Conservation (phyloP, 2,797 vertebrate genomes). For the Oryzias dopingdopingensis region DNA sequence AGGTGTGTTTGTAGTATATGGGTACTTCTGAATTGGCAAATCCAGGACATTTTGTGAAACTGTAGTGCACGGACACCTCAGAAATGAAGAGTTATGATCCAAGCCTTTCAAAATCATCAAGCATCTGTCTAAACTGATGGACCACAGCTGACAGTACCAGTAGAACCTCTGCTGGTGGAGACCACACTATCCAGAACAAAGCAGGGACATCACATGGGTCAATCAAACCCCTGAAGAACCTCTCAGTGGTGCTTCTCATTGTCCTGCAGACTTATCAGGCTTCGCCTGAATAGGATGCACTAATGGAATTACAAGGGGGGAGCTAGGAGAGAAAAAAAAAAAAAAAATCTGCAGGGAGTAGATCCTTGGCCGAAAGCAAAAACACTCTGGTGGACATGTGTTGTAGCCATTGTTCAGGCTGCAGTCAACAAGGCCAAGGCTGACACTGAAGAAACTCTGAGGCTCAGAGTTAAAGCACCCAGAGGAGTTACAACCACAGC, state of each 20-base stretch:
- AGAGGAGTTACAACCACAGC: constrained; percentile 38
- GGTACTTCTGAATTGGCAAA: too few relatives aligned
- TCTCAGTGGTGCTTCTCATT: constrained; percentile 44
- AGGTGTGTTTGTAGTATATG: too few relatives aligned
- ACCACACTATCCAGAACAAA: constrained; percentile 53
- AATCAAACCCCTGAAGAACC: constrained; percentile 59
- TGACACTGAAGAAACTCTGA: constrained; percentile 57
- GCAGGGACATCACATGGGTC: constrained; percentile 38
- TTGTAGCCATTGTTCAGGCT: constrained; percentile 47
- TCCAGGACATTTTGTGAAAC: too few relatives aligned
- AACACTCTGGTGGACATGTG: constrained; percentile 35
- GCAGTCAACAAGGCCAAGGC: constrained; percentile 35
- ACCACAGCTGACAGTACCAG: constrained; percentile 33
- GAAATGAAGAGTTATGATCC: constrained; percentile 36
- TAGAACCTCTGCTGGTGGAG: constrained; percentile 15
- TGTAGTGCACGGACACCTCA: constrained; percentile 2
- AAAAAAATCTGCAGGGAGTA: constrained; percentile 51
- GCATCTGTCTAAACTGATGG: constrained; percentile 37
- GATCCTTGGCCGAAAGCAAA: constrained; percentile 40
- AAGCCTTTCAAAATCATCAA: constrained; percentile 35
- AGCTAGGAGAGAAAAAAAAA: constrained; percentile 32
- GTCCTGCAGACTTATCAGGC: constrained; percentile 57
- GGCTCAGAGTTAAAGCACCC: constrained; percentile 33
- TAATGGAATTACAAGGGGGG: constrained; percentile 68
- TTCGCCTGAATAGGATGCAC: constrained; percentile 45